Conservation (phyloP, 92 coral and sea anemone genomes). For the Diadumene lineata region DNA sequence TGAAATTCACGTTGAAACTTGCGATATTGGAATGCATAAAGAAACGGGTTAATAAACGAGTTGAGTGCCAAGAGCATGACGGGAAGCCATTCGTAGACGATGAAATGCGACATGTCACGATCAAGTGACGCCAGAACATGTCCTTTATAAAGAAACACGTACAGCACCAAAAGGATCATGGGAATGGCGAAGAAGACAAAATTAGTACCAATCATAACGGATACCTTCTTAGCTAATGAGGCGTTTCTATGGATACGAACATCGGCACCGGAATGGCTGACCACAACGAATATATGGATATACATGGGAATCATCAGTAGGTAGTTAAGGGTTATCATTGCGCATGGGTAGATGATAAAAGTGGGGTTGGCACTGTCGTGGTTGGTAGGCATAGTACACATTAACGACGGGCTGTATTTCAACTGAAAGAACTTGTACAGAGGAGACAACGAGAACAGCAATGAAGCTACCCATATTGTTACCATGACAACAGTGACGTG, state of each 20-base stretch:
- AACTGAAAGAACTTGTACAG: conserved; percentile 3
- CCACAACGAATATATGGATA: conserved; percentile 13
- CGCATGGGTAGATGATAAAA: conserved; percentile 12
- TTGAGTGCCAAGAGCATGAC: conserved; percentile 22
- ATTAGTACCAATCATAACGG: conserved; percentile 27
- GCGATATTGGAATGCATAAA: conserved; percentile 31
- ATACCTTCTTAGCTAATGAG: conserved; percentile 31
- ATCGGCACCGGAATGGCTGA: conserved; percentile 23
- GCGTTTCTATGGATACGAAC: conserved; percentile 28
- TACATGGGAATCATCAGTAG: conserved; percentile 32
- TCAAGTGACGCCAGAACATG: background rate
- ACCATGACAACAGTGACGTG: conserved; percentile 9
- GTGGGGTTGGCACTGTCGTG: background rate
- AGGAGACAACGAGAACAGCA: conserved; percentile 17
- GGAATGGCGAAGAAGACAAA: conserved; percentile 34
- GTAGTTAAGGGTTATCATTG: conserved; percentile 16
- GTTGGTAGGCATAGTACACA: conserved; percentile 30
- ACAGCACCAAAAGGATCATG: conserved; percentile 17
- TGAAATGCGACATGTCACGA: background rate
- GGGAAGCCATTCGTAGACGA: conserved; percentile 25
- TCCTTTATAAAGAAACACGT: conserved; percentile 11
- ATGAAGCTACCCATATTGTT: conserved; percentile 10
- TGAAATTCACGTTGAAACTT: conserved; percentile 28
- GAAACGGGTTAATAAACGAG: conserved; percentile 37
- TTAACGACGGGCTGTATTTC: conserved; percentile 10